Evolutionary conservation across 2,888 invertebrate genomes (phyloP), one percentile per base, ranked within the genome.

Genomic region (Keiferia lycopersicella): DNA sequence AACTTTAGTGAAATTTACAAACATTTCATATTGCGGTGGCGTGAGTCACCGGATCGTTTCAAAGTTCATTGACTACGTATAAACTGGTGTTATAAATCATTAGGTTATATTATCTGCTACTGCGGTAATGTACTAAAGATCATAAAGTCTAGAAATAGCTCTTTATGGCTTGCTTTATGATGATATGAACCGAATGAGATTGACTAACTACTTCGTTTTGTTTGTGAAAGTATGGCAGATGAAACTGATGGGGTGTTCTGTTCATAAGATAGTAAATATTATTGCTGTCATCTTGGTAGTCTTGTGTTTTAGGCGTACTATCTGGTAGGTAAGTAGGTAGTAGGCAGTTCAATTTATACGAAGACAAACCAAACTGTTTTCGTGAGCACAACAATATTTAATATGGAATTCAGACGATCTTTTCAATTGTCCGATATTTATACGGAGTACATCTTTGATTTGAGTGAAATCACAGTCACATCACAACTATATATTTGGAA

Each of bases 1-100:
- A 84, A 81, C 80, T 76, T 74, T 65, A 66, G 64, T 61, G 61
- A 64, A 68, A 67, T 69, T 71, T 73, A 69, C 69, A 66, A 69
- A 69, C 70, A 68, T 73, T 69, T 65, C 64, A 71, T 69, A 69
- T 65, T 67, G 58, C 26, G 20, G 26, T n/a, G 18, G 22, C 14
- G n/a, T 38, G 50, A 50, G 50, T 50, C 50, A 50, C 16, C n/a
- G 8, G 22, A 11, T 50, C 18, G 50, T 50, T 50, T 50, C 11
- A 16, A 18, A 22, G 50, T 50, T 50, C 22, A 20, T 50, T 50
- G 18, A 7, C 22, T 22, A 22, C 22, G 50, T 18, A 50, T 50
- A 20, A 48, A 18, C 18, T 50, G 22, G 12, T 11, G 16, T 50
- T 22, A 10, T 18, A 38, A 34, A 12, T 20, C 38, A 38, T 50